Evolutionary conservation across 2,888 invertebrate species (phyloP).

Genomic region (Magallana nippona): DNA sequence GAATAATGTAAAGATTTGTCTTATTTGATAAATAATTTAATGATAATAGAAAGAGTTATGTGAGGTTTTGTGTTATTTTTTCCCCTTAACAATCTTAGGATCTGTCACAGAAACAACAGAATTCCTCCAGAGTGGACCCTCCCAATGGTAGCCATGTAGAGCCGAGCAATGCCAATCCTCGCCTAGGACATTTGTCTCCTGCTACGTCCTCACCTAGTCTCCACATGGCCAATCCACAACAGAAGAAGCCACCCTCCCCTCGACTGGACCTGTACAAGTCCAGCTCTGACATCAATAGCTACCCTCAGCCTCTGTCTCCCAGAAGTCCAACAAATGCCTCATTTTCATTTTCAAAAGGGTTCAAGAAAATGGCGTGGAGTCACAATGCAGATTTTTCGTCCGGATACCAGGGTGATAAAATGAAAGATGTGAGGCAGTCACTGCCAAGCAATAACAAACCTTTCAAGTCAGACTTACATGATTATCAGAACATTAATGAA

Average conservation of each 20-base stretch:
- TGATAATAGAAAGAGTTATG: neutral
- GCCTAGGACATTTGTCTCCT: conserved; percentile 59
- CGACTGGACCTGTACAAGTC: conserved; percentile 56
- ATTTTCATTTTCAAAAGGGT: conserved; percentile 28
- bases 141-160: conserved; percentile 43
- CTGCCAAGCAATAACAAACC: neutral
- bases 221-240: conserved; percentile 53
- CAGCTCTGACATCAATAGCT: conserved; percentile 56
- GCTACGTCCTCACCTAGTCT: conserved; percentile 70
- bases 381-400: conserved; percentile 27
- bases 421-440: neutral
- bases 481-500: conserved; percentile 53
- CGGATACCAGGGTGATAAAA: neutral
- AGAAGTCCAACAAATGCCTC: neutral
- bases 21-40: neutral
- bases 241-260: conserved; percentile 50
- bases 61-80: neutral
- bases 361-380: conserved; percentile 28
- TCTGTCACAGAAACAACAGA: conserved; percentile 44
- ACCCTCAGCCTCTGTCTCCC: conserved; percentile 46
- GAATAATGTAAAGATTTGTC: neutral
- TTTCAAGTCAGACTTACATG: conserved; percentile 39
- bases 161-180: conserved; percentile 19
- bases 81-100: conserved; percentile 37
- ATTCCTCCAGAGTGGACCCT: conserved; percentile 5